Conservation (phyloP, 2,888 invertebrate species). For the Vannuccia rotundouncinata region DNA sequence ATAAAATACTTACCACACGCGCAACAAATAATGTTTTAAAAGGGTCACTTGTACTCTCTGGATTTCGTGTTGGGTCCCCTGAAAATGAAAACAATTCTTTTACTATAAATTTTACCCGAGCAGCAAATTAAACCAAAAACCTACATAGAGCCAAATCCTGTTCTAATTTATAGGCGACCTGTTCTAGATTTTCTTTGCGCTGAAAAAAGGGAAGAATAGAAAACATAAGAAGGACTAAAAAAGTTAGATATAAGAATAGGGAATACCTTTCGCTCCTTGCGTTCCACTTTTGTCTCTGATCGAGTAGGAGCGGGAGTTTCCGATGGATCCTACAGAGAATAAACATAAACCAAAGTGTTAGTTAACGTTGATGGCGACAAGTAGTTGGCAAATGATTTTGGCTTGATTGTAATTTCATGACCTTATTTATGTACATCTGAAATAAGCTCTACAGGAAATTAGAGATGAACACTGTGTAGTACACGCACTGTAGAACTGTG, state of each 20-base stretch:
- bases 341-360: constrained; percentile 59
- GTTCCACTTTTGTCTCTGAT: constrained; percentile 88
- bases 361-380: constrained; percentile 47
- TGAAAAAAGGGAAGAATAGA: constrained; percentile 44
- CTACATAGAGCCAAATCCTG: constrained; percentile 64
- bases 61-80: constrained; percentile 79
- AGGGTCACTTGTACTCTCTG: constrained; percentile 78
- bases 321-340: constrained; percentile 71
- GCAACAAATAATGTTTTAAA: constrained; percentile 95
- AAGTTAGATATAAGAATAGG: background rate
- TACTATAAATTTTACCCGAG: constrained; percentile 19
- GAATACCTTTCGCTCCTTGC: constrained; percentile 69
- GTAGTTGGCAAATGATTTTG: too few species aligned
- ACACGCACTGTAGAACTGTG: too few species aligned
- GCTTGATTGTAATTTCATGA: too few species aligned
- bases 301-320: constrained; percentile 91
- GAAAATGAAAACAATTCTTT: constrained; percentile 44
- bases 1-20: constrained; percentile 83
- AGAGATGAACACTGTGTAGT: too few species aligned
- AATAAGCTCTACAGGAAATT: too few species aligned
- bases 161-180: constrained; percentile 92
- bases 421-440: too few species aligned
- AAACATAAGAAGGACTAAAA: constrained; percentile 39
- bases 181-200: constrained; percentile 84
- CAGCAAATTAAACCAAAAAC: constrained; percentile 42